Evolutionary conservation across 2,888 invertebrate species (phyloP).

Genomic region (Syrista parreyssii): DNA sequence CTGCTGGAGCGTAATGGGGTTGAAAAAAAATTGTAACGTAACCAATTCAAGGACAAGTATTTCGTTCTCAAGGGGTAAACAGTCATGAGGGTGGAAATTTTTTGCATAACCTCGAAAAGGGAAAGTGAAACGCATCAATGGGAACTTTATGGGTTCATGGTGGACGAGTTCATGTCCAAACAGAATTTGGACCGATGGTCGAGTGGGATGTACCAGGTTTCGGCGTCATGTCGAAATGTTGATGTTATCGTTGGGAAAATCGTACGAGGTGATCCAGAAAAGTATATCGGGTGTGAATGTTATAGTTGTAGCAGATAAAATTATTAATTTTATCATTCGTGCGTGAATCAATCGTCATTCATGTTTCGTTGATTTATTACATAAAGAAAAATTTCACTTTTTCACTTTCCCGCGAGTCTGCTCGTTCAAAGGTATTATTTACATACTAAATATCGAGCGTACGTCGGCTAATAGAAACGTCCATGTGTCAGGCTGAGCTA

Average conservation of each 20-base stretch:
- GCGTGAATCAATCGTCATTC: background rate
- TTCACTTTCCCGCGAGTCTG: too few species aligned
- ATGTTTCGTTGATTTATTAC: background rate
- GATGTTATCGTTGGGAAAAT: background rate
- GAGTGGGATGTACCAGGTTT: background rate
- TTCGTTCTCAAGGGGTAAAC: conserved; percentile 37
- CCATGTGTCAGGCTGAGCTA: background rate
- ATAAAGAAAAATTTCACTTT: background rate
- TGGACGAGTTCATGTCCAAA: conserved; percentile 14
- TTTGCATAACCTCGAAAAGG: conserved; percentile 44
- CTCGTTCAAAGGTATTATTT: background rate
- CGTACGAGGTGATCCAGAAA: background rate
- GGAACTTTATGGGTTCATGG: conserved; percentile 42
- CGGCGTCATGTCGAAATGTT: background rate
- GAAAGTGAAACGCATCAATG: conserved; percentile 43
- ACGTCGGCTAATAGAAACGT: background rate
- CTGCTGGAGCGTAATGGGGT: background rate
- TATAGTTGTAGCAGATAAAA: background rate
- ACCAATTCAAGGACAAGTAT: conserved; percentile 53
- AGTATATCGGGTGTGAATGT: background rate
- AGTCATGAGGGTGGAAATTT: conserved; percentile 36
- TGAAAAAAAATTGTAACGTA: conserved; percentile 35
- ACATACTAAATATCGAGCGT: background rate
- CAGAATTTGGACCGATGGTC: background rate
- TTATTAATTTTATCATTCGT: background rate